These are phyloP conservation scores for Megalops atlanticus DNA, from an alignment of 2,113 vertebrate genomes.

Conservation along the genomic window DNA sequence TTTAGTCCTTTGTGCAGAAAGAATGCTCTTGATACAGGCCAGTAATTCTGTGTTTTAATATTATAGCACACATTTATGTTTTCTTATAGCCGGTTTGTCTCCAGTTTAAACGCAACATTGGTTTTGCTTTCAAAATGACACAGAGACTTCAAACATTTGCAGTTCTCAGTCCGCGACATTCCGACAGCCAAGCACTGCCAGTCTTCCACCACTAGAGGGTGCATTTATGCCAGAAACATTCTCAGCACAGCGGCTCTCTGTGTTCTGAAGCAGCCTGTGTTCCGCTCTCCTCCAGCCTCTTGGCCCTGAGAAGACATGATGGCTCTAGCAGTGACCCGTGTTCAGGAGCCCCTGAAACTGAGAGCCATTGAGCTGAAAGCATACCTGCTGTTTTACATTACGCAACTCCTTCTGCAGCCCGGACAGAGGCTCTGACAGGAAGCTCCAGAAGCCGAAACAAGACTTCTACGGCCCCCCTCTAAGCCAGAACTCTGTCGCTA, in stretches of 20 bases:
- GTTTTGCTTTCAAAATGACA: background rate
- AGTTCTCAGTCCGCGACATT: background rate
- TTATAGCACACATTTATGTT: background rate
- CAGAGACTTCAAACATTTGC: background rate
- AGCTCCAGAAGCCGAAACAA: background rate
- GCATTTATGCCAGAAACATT: conserved; percentile 21
- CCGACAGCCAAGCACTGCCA: conserved; percentile 25
- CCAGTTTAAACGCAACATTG: background rate
- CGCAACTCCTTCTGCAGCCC: background rate
- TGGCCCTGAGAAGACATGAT: background rate
- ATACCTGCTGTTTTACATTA: conserved; percentile 13
- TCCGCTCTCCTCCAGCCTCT: background rate
- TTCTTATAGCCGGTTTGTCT: background rate
- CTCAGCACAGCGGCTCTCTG: background rate
- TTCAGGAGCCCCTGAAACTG: background rate
- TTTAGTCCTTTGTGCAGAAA: conserved; percentile 7
- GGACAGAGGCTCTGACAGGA: background rate
- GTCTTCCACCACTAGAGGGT: conserved; percentile 44
- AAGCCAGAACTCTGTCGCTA: background rate
- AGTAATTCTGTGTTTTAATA: background rate
- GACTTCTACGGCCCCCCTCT: background rate
- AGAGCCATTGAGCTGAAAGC: conserved; percentile 4
- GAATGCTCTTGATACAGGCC: background rate
- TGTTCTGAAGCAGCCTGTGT: too few relatives aligned
- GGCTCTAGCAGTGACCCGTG: background rate